A percentile compares a stretch with the other conserved stretches of the same genome.
Evolutionary conservation across 2,113 vertebrate species (phyloP).

Genomic region (Nansenia antarctica): DNA sequence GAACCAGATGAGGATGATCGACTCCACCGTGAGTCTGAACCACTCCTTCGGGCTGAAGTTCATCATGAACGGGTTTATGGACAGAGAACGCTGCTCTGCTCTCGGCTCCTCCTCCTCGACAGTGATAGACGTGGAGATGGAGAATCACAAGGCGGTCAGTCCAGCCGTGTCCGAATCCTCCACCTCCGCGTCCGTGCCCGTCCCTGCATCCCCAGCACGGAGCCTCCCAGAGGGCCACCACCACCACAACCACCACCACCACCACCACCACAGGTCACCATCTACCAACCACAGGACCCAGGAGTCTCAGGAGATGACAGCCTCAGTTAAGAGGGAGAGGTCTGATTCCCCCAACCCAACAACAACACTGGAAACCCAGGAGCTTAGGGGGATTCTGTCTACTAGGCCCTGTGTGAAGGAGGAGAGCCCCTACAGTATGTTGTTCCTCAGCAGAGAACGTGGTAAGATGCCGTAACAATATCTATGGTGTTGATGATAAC

Average conservation of each 20-base stretch:
- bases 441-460: constrained; percentile 90
- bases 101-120: constrained; percentile 76
- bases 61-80: constrained; percentile 81
- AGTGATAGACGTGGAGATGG: constrained; percentile 76
- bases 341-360: constrained; percentile 76
- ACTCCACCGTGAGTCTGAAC: constrained; percentile 80
- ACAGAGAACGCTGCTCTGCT: constrained; percentile 75
- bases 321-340: constrained; percentile 88
- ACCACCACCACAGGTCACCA: constrained; percentile 66
- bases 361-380: constrained; percentile 79
- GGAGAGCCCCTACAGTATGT: constrained; percentile 84
- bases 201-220: constrained; percentile 75
- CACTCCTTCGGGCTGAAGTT: constrained; percentile 77
- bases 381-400: constrained; percentile 79
- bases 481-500: too few species aligned
- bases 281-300: constrained; percentile 68
- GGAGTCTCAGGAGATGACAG: constrained; percentile 73
- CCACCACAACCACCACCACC: too few species aligned
- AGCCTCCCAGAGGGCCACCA: constrained; percentile 78
- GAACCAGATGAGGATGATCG: constrained; percentile 91
- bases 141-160: constrained; percentile 78
- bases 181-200: constrained; percentile 81
- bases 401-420: constrained; percentile 83
- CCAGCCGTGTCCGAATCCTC: constrained; percentile 82
- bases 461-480: constrained; percentile 86